These are phyloP conservation scores for Corvus hawaiiensis DNA, from an alignment of 2,113 vertebrate species.

Conservation along the genomic window DNA sequence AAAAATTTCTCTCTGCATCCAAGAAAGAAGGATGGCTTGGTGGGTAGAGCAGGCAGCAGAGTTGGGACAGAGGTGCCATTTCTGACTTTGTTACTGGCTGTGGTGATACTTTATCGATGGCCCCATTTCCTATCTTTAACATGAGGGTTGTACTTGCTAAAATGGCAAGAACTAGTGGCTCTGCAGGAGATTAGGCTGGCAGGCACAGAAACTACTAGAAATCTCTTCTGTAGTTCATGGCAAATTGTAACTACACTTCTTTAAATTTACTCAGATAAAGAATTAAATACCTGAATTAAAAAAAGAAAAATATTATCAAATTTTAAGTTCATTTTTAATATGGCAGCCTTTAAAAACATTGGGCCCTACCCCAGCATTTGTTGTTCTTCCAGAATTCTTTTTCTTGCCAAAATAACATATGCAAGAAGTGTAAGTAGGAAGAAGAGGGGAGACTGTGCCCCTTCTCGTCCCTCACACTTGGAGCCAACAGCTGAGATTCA, in stretches of 20 bases:
- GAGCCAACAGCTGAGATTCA: not conserved
- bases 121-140: not conserved
- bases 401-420: not conserved
- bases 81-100: not conserved
- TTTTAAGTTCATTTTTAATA: not conserved
- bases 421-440: not conserved
- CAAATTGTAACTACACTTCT: not conserved
- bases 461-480: not conserved
- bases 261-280: not conserved
- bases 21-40: not conserved
- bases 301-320: not conserved
- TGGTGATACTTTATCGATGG: not conserved
- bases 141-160: not conserved
- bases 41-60: not conserved
- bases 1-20: not conserved
- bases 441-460: not conserved
- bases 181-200: not conserved
- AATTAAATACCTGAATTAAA: not conserved
- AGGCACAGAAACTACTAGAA: not conserved
- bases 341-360: not conserved
- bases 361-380: not conserved
- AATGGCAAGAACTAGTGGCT: not conserved
- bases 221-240: not conserved
- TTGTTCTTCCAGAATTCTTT: not conserved
- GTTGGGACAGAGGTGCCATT: not conserved